Conservation (phyloP, 2,888 invertebrate species). For the Stenodema calcarata region DNA sequence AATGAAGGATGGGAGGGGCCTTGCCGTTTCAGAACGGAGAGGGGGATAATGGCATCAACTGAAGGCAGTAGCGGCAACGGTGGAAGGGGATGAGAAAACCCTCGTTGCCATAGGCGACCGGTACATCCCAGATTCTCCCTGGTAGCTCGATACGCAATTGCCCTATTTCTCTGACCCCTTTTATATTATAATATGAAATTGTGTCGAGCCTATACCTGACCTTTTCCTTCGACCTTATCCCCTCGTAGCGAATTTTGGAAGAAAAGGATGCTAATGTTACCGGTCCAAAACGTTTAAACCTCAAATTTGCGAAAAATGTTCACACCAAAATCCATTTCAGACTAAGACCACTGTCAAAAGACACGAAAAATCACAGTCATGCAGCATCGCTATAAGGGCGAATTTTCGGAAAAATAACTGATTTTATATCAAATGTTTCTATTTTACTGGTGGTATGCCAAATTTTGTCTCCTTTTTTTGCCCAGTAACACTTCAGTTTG, state of each 20-base stretch:
- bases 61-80: background rate
- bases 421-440: too few species aligned
- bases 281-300: too few species aligned
- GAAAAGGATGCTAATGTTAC: too few species aligned
- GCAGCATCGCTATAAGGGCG: too few species aligned
- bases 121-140: constrained; percentile 38
- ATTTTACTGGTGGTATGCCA: too few species aligned
- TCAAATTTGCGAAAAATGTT: too few species aligned
- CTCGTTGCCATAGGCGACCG: constrained; percentile 38
- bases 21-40: background rate
- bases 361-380: too few species aligned
- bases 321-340: too few species aligned
- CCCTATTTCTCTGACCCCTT: constrained; percentile 39
- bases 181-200: background rate
- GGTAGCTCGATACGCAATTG: constrained; percentile 46
- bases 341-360: too few species aligned
- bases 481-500: too few species aligned
- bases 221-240: background rate
- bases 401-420: too few species aligned
- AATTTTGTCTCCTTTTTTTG: too few species aligned
- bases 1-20: constrained; percentile 1
- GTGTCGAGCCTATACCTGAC: background rate
- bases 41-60: constrained; percentile 39
- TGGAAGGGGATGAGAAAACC: background rate
- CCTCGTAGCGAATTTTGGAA: background rate